Conservation (phyloP, 2,888 invertebrate species). For the Drosophila kambysellisi region DNA sequence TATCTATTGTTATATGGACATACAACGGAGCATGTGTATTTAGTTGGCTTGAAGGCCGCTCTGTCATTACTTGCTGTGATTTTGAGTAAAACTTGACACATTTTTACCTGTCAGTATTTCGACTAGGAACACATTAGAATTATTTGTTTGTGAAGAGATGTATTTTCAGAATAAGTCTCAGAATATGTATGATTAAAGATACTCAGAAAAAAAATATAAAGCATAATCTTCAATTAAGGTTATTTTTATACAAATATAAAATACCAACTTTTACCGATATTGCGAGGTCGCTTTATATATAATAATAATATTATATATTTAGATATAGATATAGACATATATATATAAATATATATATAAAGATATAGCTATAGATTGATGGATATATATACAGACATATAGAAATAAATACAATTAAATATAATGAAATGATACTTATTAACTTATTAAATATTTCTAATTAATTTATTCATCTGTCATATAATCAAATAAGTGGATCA, state of each 20-base stretch:
- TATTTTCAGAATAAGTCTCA: too few relatives aligned
- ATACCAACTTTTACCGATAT: too few relatives aligned
- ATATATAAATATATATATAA: neutral
- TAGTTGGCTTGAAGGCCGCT: conserved; percentile 21
- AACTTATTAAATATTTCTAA: neutral
- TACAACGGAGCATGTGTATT: conserved; percentile 4
- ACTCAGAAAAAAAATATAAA: neutral
- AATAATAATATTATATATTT: neutral
- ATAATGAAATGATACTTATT: neutral
- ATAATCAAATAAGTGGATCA: neutral
- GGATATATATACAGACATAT: too few relatives aligned
- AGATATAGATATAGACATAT: neutral
- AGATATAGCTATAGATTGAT: neutral
- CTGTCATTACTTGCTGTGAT: neutral
- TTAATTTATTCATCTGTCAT: neutral
- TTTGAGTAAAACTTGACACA: conserved; percentile 4
- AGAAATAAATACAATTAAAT: neutral
- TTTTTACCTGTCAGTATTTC: neutral
- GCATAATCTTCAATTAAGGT: neutral
- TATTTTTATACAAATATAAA: neutral
- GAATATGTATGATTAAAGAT: too few relatives aligned
- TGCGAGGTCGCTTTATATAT: too few relatives aligned
- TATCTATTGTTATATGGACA: conserved; percentile 4
- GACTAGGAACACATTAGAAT: too few relatives aligned
- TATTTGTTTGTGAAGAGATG: too few relatives aligned